Base-by-base conservation (phyloP, 2,888 invertebrate species). In the Acanthosepion lycidas region DNA sequence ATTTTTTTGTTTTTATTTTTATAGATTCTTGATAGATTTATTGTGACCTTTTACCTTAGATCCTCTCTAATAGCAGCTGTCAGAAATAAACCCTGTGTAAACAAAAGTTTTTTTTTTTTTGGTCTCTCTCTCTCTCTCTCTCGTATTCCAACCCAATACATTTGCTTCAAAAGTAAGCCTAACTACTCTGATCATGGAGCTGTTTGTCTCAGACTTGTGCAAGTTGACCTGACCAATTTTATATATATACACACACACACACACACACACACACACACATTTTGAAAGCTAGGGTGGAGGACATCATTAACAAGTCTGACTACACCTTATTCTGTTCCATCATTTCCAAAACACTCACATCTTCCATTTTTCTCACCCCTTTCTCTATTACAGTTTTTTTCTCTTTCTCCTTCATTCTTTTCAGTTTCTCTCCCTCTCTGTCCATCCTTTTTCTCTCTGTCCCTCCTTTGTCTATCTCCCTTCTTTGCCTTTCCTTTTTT, bases 81-180 rank as follows among this genome's bases (percentile, higher is more conserved):
- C 78, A 78, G 78, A 78, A n/a, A 78, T n/a, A 78, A 78, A 78
- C 78, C 78, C 78, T n/a, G 28, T n/a, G 78, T 78, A 78, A 78
- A 78, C 78, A 78, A n/a, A 42, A 42, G 42, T 42, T 42, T 42
- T 42, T 59, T 59, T 59, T 4, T 59, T 59, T 23, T 23, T 18
- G 4, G 59, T 33, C 0, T 59, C 23, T 59, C 18, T 59, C 18
- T 59, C 42, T 42, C 12, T 9, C n/a, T 15, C 78, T n/a, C 78
- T 23, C 6, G 0, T 20, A 23, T 51, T 51, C 51, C 15, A 15
- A 51, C 51, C 15, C 51, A 51, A 51, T 15, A 51, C 51, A 0
- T 51, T 51, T 51, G 42, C 51, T 15, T 51, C 51, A 51, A 15
- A 51, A 51, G 64, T 64, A 20, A 59, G 59, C 18, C 6, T 20